Evolutionary conservation across 1,140 invertebrate genomes (phyloP).

Genomic region (Dendroctonus valens): DNA sequence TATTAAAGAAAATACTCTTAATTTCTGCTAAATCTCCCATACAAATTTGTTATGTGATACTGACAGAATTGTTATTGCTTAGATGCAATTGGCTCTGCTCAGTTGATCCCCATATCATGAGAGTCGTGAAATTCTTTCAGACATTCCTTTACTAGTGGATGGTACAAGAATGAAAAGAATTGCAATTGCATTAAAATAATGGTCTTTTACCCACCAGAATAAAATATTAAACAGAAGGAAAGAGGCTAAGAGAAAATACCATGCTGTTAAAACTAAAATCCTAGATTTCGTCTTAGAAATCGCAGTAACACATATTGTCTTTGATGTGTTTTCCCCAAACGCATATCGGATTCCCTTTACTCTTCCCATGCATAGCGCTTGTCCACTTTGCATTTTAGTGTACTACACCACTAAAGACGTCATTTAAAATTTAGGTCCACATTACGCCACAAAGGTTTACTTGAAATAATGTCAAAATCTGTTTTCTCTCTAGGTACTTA

Average conservation of each 20-base stretch:
- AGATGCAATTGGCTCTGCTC: no score
- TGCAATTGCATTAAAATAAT: constrained; percentile 22
- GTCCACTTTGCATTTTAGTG: constrained; percentile 34
- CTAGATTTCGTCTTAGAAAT: constrained; percentile 30
- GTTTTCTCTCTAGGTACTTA: no score
- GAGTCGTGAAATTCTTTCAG: no score
- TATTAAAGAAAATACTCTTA: no score
- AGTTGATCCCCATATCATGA: no score
- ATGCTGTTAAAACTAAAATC: constrained; percentile 29
- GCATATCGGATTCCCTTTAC: constrained; percentile 35
- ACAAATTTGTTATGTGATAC: no score
- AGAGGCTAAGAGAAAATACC: constrained; percentile 5
- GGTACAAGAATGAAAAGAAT: constrained; percentile 3
- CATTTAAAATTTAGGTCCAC: constrained; percentile 29
- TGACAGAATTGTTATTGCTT: no score
- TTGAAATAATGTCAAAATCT: no score
- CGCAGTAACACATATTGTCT: constrained; percentile 34
- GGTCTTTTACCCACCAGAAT: constrained; percentile 18
- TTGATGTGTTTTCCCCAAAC: constrained; percentile 33
- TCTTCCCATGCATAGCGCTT: constrained; percentile 28
- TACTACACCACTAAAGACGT: constrained; percentile 27
- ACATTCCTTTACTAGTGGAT: background rate
- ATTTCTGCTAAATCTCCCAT: no score
- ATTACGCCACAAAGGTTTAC: constrained; percentile 17
- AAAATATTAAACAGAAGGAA: constrained; percentile 28